Evolutionary conservation across 1,140 invertebrate genomes (phyloP).

Genomic region (Caerostris darwini): DNA sequence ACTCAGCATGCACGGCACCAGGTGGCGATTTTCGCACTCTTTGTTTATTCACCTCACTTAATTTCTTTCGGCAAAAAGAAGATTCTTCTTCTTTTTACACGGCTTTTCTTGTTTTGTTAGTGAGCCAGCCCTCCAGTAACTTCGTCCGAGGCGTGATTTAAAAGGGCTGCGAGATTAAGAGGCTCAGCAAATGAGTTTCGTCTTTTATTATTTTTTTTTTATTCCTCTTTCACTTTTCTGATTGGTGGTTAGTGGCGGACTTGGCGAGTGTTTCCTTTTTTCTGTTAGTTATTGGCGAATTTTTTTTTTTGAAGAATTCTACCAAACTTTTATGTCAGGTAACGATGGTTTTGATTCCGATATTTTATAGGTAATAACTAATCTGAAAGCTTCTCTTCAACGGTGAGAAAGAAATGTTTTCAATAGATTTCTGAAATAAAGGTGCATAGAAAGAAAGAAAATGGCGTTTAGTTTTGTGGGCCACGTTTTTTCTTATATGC

Average conservation of each 20-base stretch:
- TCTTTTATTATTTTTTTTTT: too few species aligned
- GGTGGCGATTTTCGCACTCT: constrained; percentile 9
- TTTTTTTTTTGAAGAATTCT: too few species aligned
- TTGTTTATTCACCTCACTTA: constrained; percentile 1
- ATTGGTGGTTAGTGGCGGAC: not conserved
- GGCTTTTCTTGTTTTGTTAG: not conserved
- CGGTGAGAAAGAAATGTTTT: too few species aligned
- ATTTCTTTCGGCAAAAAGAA: not conserved
- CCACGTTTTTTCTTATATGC: too few species aligned
- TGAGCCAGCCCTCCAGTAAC: not conserved
- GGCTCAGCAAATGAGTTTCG: not conserved
- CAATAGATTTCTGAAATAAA: too few species aligned
- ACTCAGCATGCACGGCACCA: not conserved
- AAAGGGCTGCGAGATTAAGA: not conserved
- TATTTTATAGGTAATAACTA: too few species aligned
- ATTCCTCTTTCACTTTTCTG: not conserved
- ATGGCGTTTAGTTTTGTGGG: too few species aligned
- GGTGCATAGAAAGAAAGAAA: too few species aligned
- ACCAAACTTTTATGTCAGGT: too few species aligned
- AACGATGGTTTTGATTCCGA: too few species aligned
- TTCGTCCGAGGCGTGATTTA: not conserved
- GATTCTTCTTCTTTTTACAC: not conserved
- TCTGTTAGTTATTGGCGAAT: too few species aligned
- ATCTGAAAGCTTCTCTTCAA: too few species aligned
- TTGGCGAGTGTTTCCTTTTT: not conserved